These are phyloP conservation scores for Eulemur macaco DNA, from an alignment of 2,113 vertebrate genomes.

Conservation along the genomic window DNA sequence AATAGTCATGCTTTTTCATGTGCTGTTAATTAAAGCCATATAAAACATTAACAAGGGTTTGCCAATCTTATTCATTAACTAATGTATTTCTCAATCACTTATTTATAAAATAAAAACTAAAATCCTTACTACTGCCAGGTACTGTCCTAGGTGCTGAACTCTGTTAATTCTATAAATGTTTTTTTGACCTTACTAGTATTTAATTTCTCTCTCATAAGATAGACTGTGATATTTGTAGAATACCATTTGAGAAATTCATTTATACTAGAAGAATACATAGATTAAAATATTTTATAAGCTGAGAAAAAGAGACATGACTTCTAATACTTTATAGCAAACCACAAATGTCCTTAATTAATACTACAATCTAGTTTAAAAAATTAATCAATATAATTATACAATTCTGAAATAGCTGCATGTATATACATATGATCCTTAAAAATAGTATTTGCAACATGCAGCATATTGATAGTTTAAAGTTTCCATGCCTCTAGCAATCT, in stretches of 20 bases:
- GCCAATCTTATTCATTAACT: background rate
- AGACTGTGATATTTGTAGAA: background rate
- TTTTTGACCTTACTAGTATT: background rate
- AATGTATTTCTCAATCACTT: background rate
- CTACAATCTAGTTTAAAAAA: background rate
- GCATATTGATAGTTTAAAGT: background rate
- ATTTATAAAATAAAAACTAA: background rate
- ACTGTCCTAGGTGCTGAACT: slow-evolving; percentile 22
- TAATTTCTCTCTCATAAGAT: background rate
- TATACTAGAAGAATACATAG: rapidly evolving
- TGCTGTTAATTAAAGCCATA: background rate
- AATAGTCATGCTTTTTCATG: background rate
- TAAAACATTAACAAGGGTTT: background rate
- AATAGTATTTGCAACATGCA: background rate
- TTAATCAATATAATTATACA: background rate
- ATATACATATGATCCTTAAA: background rate
- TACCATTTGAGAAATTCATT: background rate
- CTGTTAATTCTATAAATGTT: background rate
- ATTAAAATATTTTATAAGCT: background rate
- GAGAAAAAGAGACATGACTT: background rate
- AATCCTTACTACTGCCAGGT: rapidly evolving
- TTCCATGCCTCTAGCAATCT: background rate
- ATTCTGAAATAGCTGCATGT: background rate
- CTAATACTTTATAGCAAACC: background rate
- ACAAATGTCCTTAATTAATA: background rate